A percentile compares a stretch with the other conserved stretches of the same genome.
Conservation (phyloP, 2,888 invertebrate species). For the Eristalinus sepulchralis region DNA sequence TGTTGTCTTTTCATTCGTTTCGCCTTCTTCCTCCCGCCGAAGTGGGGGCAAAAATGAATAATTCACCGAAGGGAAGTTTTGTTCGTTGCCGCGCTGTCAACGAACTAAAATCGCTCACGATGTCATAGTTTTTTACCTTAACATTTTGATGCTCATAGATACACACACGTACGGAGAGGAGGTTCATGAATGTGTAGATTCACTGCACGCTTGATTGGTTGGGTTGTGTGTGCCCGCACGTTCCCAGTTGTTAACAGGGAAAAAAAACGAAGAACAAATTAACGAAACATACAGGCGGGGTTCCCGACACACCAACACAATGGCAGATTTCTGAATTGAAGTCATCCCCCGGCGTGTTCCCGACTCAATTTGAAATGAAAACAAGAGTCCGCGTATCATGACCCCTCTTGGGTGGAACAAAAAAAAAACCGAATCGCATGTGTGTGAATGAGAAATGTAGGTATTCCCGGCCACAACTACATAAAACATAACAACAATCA, state of each 20-base stretch:
- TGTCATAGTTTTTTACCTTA: slow-evolving; percentile 69
- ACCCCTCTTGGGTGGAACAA: slow-evolving; percentile 56
- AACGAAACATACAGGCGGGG: slow-evolving; percentile 60
- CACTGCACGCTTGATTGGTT: slow-evolving; percentile 31
- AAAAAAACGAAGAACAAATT: slow-evolving; percentile 31
- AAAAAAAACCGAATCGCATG: not conserved
- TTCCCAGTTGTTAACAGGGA: slow-evolving; percentile 51
- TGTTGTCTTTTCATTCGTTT: not conserved
- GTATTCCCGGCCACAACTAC: slow-evolving; percentile 59
- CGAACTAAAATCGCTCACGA: slow-evolving; percentile 70
- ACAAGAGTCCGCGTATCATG: slow-evolving; percentile 71
- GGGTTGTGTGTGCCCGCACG: slow-evolving; percentile 63
- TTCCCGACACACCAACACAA: slow-evolving; percentile 7
- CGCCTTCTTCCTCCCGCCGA: not conserved
- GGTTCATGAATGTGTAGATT: slow-evolving; percentile 24
- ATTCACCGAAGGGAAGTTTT: slow-evolving; percentile 26
- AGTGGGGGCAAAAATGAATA: not conserved
- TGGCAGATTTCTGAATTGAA: slow-evolving; percentile 49
- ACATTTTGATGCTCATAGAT: slow-evolving; percentile 27
- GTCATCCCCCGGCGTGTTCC: slow-evolving; percentile 45
- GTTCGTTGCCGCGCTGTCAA: slow-evolving; percentile 57
- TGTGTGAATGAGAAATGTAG: slow-evolving; percentile 47
- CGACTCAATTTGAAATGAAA: slow-evolving; percentile 57
- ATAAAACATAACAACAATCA: slow-evolving; percentile 66
- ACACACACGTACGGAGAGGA: slow-evolving; percentile 3